A percentile compares a stretch with the other conserved stretches of the same genome.
phyloP scores from a whole-genome alignment of 92 coral and sea anemone species.

The Heliopora coerulea region DNA sequence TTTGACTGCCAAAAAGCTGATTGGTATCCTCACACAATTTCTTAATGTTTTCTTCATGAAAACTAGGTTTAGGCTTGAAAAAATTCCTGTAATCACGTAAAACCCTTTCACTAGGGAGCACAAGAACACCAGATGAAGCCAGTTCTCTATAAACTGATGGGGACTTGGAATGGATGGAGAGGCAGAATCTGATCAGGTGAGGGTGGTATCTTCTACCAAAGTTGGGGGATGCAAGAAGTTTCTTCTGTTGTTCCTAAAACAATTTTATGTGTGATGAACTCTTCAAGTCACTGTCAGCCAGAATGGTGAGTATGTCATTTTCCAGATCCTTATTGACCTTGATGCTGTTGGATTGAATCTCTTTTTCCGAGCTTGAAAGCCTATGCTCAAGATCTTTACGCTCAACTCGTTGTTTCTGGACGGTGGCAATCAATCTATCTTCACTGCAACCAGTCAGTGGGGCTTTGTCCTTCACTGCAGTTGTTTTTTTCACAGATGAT shows the following conservation, averaged over 20 bases:
- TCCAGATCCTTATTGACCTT: too few species aligned
- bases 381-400: background rate
- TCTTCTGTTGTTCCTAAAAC: too few species aligned
- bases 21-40: slow-evolving; percentile 18
- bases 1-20: slow-evolving; percentile 38
- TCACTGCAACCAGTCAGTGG: too few species aligned
- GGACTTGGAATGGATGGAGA: too few species aligned
- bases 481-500: background rate
- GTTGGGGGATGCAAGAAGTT: slow-evolving; percentile 44
- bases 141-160: too few species aligned
- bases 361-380: slow-evolving; percentile 1
- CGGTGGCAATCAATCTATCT: slow-evolving; percentile 11
- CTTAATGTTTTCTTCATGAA: slow-evolving; percentile 22
- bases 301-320: too few species aligned
- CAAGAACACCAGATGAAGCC: slow-evolving; percentile 42
- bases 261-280: too few species aligned
- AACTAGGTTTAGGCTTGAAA: slow-evolving; percentile 40
- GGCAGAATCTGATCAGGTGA: too few species aligned
- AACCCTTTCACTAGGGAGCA: too few species aligned
- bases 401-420: background rate
- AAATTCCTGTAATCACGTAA: too few species aligned
- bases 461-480: background rate
- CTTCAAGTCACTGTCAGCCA: too few species aligned
- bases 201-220: slow-evolving; percentile 53
- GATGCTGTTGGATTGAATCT: too few species aligned